Evolutionary conservation across 2,888 invertebrate species (phyloP).

Genomic region (Ariolimax columbianus): DNA sequence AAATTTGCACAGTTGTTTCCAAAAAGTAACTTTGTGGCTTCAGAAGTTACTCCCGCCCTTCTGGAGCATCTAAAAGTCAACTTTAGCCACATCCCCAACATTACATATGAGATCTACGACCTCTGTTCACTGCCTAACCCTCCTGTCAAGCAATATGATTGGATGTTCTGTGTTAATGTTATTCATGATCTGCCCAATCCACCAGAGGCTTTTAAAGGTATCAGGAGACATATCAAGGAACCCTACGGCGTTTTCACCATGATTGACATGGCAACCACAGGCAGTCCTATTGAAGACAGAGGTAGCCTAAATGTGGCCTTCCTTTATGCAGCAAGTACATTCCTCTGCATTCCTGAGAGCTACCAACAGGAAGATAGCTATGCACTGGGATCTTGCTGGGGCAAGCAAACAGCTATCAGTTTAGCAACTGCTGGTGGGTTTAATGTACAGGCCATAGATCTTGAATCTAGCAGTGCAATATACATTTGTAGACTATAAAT

Average conservation of each 20-base stretch:
- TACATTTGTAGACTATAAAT: constrained; percentile 26
- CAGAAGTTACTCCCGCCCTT: constrained; percentile 40
- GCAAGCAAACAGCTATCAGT: constrained; percentile 21
- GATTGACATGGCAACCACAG: constrained; percentile 36
- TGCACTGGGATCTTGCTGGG: constrained; percentile 53
- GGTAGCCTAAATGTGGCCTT: constrained; percentile 33
- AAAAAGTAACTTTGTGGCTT: constrained; percentile 47
- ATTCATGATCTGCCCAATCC: constrained; percentile 56
- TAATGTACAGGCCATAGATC: not conserved
- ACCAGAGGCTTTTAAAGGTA: constrained; percentile 39
- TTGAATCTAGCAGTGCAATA: constrained; percentile 1
- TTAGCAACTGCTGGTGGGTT: constrained; percentile 50
- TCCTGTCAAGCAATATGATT: constrained; percentile 50
- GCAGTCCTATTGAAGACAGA: constrained; percentile 36
- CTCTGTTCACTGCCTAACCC: constrained; percentile 42
- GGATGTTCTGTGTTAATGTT: constrained; percentile 47
- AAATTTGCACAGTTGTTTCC: constrained; percentile 51
- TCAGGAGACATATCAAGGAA: constrained; percentile 29
- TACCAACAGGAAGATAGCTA: constrained; percentile 49
- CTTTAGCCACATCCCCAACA: constrained; percentile 45
- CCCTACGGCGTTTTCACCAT: constrained; percentile 18
- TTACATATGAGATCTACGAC: constrained; percentile 35
- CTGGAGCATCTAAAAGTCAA: constrained; percentile 7
- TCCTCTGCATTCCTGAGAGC: constrained; percentile 56
- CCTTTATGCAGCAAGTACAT: constrained; percentile 47